Conservation (phyloP, 2,113 vertebrate species). For the Alces alces region DNA sequence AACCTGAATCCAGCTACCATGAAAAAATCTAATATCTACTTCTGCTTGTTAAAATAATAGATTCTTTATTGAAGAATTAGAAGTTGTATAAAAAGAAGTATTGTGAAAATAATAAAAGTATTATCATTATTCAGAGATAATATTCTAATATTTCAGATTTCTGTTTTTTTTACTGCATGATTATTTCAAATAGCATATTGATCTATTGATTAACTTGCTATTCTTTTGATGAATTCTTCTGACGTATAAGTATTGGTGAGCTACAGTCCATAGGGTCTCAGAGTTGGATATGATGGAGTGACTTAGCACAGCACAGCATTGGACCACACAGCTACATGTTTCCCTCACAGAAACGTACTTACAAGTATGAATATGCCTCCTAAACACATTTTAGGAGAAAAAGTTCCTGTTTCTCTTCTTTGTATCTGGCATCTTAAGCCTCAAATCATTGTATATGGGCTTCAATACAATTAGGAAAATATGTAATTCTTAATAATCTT, state of each 20-base stretch:
- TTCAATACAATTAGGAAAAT: not conserved
- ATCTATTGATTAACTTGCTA: not conserved
- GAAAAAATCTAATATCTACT: not conserved
- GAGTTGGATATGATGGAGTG: not conserved
- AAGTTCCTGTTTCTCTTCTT: not conserved
- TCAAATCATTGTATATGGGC: not conserved
- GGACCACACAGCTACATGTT: not conserved
- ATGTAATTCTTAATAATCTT: not conserved
- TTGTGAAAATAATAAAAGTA: not conserved
- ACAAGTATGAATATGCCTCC: too few relatives aligned
- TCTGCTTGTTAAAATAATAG: not conserved
- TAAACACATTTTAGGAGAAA: not conserved
- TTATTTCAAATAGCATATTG: not conserved
- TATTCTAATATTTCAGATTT: not conserved
- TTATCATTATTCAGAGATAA: not conserved
- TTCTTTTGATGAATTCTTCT: not conserved
- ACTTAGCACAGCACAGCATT: not conserved
- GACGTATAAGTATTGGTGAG: rapidly evolving
- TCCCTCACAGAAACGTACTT: not conserved
- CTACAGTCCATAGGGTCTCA: not conserved
- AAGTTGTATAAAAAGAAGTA: not conserved
- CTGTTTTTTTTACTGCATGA: not conserved
- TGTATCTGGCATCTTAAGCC: not conserved
- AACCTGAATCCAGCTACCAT: not conserved
- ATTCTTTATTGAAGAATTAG: not conserved